phyloP scores from a whole-genome alignment of 23 tunicate genomes.

The Halocynthia aurantium region DNA sequence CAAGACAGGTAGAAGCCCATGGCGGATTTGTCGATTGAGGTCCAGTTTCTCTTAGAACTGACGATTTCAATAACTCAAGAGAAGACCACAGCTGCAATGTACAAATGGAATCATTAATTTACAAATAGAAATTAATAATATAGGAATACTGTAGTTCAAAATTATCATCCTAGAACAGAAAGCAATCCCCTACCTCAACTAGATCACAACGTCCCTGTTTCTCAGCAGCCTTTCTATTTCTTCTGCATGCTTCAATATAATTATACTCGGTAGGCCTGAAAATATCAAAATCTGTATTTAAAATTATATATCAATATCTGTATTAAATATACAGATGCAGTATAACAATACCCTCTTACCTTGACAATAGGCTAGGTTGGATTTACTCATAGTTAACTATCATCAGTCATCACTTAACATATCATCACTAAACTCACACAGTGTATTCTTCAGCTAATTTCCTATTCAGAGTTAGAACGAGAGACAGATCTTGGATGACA shows the following conservation, averaged over 20 bases:
- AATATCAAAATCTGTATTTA: background rate
- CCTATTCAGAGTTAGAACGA: slow-evolving; percentile 49
- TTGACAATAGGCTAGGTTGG: background rate
- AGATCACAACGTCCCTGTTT: slow-evolving; percentile 53
- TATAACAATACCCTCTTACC: background rate
- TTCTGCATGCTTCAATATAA: slow-evolving; percentile 42
- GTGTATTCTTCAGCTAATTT: slow-evolving; percentile 38
- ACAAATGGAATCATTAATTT: background rate
- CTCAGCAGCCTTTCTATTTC: slow-evolving; percentile 39
- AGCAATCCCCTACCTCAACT: slow-evolving; percentile 30
- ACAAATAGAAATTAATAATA: background rate
- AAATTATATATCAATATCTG: too few relatives aligned
- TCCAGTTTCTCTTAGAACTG: slow-evolving; percentile 2
- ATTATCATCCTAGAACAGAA: too few relatives aligned
- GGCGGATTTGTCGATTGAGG: background rate
- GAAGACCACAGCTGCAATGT: slow-evolving; percentile 20
- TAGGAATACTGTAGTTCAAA: too few relatives aligned
- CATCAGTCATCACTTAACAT: background rate
- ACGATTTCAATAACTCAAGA: slow-evolving; percentile 17
- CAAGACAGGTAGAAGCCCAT: slow-evolving; percentile 13
- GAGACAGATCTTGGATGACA: slow-evolving; percentile 49
- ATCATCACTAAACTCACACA: slow-evolving; percentile 43
- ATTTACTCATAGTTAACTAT: background rate
- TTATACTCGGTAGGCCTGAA: slow-evolving; percentile 45
- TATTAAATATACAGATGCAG: background rate